Evolutionary conservation across 2,113 vertebrate species (phyloP).

Genomic region (Myrmecophaga tridactyla): DNA sequence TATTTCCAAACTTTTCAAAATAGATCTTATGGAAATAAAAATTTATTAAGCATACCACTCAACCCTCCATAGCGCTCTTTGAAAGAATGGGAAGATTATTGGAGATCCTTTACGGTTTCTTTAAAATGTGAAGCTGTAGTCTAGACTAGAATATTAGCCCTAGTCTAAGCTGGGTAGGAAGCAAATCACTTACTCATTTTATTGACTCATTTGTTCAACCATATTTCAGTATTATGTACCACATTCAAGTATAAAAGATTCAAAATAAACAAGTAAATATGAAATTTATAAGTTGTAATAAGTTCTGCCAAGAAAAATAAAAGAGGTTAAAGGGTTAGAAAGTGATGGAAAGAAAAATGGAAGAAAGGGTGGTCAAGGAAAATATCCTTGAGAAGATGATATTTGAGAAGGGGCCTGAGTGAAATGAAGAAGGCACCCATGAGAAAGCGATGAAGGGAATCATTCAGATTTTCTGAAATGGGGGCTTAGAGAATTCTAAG

Average conservation of each 20-base stretch:
- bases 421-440: not conserved
- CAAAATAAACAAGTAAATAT: not conserved
- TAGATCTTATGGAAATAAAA: not conserved
- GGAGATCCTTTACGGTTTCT: not conserved
- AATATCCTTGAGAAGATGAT: not conserved
- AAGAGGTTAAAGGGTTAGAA: not conserved
- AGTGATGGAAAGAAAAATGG: not conserved
- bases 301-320: not conserved
- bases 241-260: not conserved
- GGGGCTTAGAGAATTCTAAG: not conserved
- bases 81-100: not conserved
- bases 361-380: not conserved
- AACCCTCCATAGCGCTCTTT: not conserved
- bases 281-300: not conserved
- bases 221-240: not conserved
- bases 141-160: too few relatives aligned
- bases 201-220: not conserved
- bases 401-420: not conserved
- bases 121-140: not conserved
- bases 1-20: not conserved
- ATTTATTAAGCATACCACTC: not conserved
- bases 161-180: not conserved
- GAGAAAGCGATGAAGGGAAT: not conserved
- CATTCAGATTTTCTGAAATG: not conserved
- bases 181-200: not conserved